These are phyloP conservation scores for cat (Felis catus) DNA, from an alignment of 2,113 vertebrate species.

Conservation along the genomic window F.catus_Fca126_mat1.0 CM031427.1:15401501-15402000, in stretches of 20 bases:
- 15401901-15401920: not conserved
- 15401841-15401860: not conserved
- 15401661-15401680: not conserved
- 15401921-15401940: not conserved
- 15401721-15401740: not conserved
- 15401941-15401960: not conserved
- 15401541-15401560: not conserved
- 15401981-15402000: not conserved
- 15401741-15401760: not conserved
- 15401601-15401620: not conserved
- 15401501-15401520: not conserved
- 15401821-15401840: not conserved
- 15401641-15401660: not conserved
- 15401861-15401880: not conserved
- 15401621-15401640: not conserved
- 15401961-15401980: not conserved
- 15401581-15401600: not conserved
- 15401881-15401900: not conserved
- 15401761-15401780: not conserved
- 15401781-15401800: not conserved
- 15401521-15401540: not conserved
- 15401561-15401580: not conserved
- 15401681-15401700: not conserved
- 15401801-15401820: not conserved
- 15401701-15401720: not conserved